Evolutionary conservation across 2,113 vertebrate genomes (phyloP), one percentile per base, ranked within the genome.

Genomic region (Cercocebus atys): DNA sequence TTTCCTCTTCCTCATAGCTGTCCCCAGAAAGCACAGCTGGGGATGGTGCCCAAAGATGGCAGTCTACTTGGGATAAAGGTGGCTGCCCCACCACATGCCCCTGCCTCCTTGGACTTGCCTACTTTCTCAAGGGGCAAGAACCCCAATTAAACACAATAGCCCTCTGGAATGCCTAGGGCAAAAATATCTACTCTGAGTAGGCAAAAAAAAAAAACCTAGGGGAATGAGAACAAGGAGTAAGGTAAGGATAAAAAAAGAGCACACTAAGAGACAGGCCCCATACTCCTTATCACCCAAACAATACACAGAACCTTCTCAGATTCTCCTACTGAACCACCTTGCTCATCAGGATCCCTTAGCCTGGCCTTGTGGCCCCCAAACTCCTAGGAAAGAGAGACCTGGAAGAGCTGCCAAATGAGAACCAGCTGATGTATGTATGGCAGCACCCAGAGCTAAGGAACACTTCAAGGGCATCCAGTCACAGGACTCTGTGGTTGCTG

Each of bases 331-430:
- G 70, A 76, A 52, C 59, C 32, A 52, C 59, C 27, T 73, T 91
- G 70, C 47, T 83, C 40, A 18, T 55, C 72, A 88, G 47, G 59
- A 92, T 52, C 55, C 61, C 79, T 82, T 25, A 68, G 70, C 17
- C 78, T 88, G 94, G 43, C 40, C n/a, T 45, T 45, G 20, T 64
- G 50, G 27, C 61, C 81, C 89, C 78, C 50, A 59, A 16, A 95
- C 90, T 94, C 76, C 52, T 95, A 32, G 32, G 90, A 87, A 40
- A 90, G 76, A 79, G 55, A 70, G 50, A 85, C 12, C 80, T 57
- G 52, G 91, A 89, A 81, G 52, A 95, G 55, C 76, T 94, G 90
- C 92, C 97, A 95, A 78, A 40, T 55, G 83, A 79, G 59, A 97
- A 64, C 68, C 38, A 96, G 96, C 57, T 96, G 87, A 85, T 87